phyloP scores from a whole-genome alignment of 2,888 invertebrate species.

The Apamea anceps region DNA sequence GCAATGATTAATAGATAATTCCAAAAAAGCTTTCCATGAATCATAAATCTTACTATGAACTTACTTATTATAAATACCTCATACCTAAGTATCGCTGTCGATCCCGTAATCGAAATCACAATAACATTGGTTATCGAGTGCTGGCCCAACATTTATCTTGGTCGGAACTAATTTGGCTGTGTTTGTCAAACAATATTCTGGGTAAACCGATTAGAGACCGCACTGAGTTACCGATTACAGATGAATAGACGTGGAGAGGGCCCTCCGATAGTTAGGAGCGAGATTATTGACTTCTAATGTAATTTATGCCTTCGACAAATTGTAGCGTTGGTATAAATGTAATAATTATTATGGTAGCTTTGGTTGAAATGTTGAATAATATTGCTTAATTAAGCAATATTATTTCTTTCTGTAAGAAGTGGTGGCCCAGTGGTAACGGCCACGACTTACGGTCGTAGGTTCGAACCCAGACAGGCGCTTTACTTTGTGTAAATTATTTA shows the following conservation, averaged over 20 bases:
- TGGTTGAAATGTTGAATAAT: background rate
- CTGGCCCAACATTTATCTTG: conserved; percentile 65
- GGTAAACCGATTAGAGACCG: conserved; percentile 73
- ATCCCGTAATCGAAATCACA: conserved; percentile 22
- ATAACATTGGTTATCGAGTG: conserved; percentile 49
- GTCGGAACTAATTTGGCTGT: conserved; percentile 62
- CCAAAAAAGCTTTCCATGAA: background rate
- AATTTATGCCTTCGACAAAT: conserved; percentile 63
- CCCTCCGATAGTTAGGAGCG: conserved; percentile 45
- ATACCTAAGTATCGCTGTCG: background rate
- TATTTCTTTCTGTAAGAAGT: too few species aligned
- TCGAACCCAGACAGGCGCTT: too few species aligned
- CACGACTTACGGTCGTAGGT: too few species aligned
- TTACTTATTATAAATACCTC: background rate
- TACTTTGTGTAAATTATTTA: too few species aligned
- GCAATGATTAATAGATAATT: background rate
- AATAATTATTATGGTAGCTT: background rate
- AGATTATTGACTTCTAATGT: conserved; percentile 56
- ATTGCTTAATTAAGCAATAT: background rate
- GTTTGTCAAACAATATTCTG: conserved; percentile 71
- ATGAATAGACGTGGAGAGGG: conserved; percentile 58
- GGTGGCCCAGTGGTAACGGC: too few species aligned
- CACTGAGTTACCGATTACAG: conserved; percentile 64
- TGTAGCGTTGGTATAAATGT: conserved; percentile 22
- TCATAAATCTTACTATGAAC: background rate